Evolutionary conservation across 2,888 invertebrate species (phyloP).

Genomic region (Athalia circularis): DNA sequence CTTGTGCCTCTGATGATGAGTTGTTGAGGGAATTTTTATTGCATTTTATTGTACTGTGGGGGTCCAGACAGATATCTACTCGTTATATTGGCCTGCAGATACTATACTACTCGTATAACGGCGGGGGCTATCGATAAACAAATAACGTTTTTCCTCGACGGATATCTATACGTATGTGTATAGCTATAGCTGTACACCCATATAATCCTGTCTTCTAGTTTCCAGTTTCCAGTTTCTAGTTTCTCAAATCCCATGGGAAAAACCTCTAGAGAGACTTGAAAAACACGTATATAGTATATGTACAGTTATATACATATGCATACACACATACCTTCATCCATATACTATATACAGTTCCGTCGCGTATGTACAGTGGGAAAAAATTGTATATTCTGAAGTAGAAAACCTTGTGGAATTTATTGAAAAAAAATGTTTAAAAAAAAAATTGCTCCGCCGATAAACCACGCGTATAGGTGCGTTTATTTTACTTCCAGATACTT

Average conservation of each 20-base stretch:
- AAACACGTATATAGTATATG: too few species aligned
- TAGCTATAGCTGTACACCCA: neutral
- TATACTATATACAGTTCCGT: too few species aligned
- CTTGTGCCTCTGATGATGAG: too few species aligned
- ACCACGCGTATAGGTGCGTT: neutral
- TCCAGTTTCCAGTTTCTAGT: conserved; percentile 8
- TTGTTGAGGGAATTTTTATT: too few species aligned
- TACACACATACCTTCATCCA: too few species aligned
- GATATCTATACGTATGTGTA: neutral
- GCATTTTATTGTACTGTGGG: too few species aligned
- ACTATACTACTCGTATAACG: neutral
- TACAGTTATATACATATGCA: too few species aligned
- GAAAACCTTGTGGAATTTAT: conserved; percentile 12
- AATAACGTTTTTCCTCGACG: neutral
- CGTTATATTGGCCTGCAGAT: neutral
- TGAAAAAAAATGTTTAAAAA: neutral
- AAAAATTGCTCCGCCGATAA: conserved; percentile 21
- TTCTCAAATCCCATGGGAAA: too few species aligned
- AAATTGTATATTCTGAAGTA: neutral
- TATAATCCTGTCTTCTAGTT: conserved; percentile 14
- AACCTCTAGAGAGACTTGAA: too few species aligned
- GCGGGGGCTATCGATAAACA: neutral
- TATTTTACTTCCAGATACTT: neutral
- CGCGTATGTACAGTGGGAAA: neutral
- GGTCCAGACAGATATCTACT: too few species aligned